Base-by-base conservation (phyloP, 1,140 invertebrate species). In the Plectus sambesii region DNA sequence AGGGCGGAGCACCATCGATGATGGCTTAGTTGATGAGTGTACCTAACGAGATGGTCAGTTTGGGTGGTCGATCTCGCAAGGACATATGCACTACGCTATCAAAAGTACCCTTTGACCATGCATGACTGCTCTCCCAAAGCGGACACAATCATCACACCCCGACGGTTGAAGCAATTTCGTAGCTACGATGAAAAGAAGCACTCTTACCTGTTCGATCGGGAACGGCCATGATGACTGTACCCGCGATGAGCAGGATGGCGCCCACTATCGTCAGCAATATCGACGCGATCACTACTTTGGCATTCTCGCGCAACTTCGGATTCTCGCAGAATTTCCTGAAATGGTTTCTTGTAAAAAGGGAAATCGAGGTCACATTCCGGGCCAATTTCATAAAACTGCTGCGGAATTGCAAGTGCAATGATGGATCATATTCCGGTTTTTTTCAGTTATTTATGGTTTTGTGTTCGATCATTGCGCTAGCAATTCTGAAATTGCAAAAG, bases 241-340 rank as follows among this genome's bases (percentile, higher is more conserved):
- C 56, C 30, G 60, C 62, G 8, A 37, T 22, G 29, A 60, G 30
- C 22, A 62, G 19, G 12, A 30, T 45, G 5, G 37, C 15, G 19
- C 60, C 60, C 26, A 59, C 35, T 9, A 60, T 26, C 8, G 59
- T 55, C 15, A 60, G 30, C 5, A 55, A 49, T 2, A 58, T 22
- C 15, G 60, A 62, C 12, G 50, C 60, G 26, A 60, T 53, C 27
- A 60, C 39, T 12, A 60, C 60, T 5, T 52, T 51, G n/a, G 60
- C 20, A 33, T 60, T 60, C n/a, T 56, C 59, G 15, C 53, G 27
- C 4, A 62, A 24, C 22, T 61, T 20, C 2, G 55, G 39, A 48
- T 58, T 59, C 17, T 55, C 47, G 36, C 40, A 56, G 17, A 60
- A 25, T 26, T 33, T 36, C 17, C 55, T 57, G 30, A 54, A 57